Evolutionary conservation across 2,888 invertebrate species (phyloP).

Genomic region (Zaprionus obscuricornis): DNA sequence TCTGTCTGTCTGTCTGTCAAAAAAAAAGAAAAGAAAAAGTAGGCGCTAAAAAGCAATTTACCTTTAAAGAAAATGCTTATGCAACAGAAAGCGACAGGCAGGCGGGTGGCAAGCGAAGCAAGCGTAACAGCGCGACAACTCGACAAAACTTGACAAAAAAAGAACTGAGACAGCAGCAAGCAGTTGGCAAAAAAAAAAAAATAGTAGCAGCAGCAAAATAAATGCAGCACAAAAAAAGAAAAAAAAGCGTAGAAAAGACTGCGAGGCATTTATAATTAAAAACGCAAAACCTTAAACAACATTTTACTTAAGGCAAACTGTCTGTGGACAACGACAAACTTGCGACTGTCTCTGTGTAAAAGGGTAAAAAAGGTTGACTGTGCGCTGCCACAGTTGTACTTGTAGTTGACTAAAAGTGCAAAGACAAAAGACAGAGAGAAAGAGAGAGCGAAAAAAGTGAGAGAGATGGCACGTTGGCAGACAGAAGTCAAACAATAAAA

Average conservation of each 20-base stretch:
- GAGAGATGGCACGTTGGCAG: slow-evolving; percentile 45
- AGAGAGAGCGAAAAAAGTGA: no score
- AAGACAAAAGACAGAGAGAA: not conserved
- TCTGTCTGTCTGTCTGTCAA: no score
- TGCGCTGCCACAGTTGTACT: not conserved
- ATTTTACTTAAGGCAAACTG: slow-evolving; percentile 50
- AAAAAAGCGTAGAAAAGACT: no score
- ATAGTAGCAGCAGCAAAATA: slow-evolving; percentile 10
- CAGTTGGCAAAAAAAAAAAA: no score
- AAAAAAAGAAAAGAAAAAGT: no score
- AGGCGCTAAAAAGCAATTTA: slow-evolving; percentile 42
- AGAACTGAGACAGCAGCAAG: slow-evolving; percentile 6
- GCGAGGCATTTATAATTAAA: slow-evolving; percentile 74
- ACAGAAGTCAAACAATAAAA: slow-evolving; percentile 77
- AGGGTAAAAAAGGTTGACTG: no score
- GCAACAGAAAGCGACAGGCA: slow-evolving; percentile 21
- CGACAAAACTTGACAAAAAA: slow-evolving; percentile 27
- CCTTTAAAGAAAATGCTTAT: slow-evolving; percentile 43
- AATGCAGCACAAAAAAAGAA: no score
- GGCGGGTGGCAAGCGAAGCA: no score
- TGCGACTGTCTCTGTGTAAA: slow-evolving; percentile 18
- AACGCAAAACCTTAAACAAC: slow-evolving; percentile 71
- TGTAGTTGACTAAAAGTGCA: not conserved
- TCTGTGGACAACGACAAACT: slow-evolving; percentile 21
- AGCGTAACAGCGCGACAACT: slow-evolving; percentile 7